Evolutionary conservation across 2,113 vertebrate genomes (phyloP), one percentile per base, ranked within the genome.

Genomic region (Acanthisitta chloris): DNA sequence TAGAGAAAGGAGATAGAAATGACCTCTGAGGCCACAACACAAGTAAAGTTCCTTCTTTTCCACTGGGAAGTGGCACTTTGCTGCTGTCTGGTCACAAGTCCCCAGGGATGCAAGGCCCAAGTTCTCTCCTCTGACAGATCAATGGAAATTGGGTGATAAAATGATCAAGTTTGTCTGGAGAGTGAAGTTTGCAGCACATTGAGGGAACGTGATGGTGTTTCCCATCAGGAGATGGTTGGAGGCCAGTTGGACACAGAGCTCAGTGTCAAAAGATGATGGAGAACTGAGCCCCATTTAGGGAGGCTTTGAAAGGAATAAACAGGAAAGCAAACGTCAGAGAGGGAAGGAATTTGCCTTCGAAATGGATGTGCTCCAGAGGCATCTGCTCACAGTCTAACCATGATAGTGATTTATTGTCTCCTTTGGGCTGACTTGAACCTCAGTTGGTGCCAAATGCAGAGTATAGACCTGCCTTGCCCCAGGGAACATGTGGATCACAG

Each of bases 291-390:
- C 65, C 74, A 15, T 86, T 73, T 88, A 42, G 43, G n/a, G 92
- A 92, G 83, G 45, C 80, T 82, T 45, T 31, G 87, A 45, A 69
- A 81, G 40, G 83, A 66, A 88, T 91, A 91, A 94, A 94, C 90
- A 94, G 87, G 92, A 96, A 94, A 92, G 70, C 48, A 77, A 88
- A 74, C 8, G 55, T 91, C 95, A 88, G 83, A 81, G 45, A 46
- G 65, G 45, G 92, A 73, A 96, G 76, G 90, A 90, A 92, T 92
- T 73, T 81, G 90, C 90, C 79, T 90, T 85, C 64, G 65, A 14
- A 90, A 87, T 84, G 69, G 82, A 88, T 33, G 65, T 64, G 17
- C 92, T 96, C 87, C 92, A 96, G 78, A 91, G 92, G 45, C 79
- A 81, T 88, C 70, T 85, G 86, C 87, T 94, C 70, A 10, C 72